phyloP scores from a whole-genome alignment of 2,113 vertebrate species.

The Malaclemys terrapin region DNA sequence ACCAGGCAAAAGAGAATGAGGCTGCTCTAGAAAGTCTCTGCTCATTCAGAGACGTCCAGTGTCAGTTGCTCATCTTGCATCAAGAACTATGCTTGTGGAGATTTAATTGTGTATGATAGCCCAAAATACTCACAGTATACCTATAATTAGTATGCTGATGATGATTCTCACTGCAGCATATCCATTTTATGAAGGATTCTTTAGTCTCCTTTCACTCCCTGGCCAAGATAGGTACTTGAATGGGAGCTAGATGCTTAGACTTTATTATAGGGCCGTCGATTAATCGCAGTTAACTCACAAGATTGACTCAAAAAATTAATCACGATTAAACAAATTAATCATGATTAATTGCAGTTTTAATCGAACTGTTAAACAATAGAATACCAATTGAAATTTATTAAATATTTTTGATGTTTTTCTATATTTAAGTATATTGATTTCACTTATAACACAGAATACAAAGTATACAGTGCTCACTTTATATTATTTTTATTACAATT shows the following conservation, averaged over 20 bases:
- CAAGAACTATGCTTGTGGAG: accelerated
- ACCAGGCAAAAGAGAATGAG: background rate
- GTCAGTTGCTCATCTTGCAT: background rate
- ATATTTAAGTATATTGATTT: too few relatives aligned
- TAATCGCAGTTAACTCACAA: too few relatives aligned
- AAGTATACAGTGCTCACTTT: too few relatives aligned
- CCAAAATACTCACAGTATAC: background rate
- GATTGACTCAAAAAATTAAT: too few relatives aligned
- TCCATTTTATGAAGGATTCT: accelerated
- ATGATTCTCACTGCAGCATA: accelerated
- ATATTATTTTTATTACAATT: too few relatives aligned
- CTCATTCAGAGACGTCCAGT: background rate
- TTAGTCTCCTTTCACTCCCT: accelerated
- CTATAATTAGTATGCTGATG: accelerated
- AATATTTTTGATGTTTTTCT: too few relatives aligned
- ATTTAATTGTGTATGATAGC: accelerated
- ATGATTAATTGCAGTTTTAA: too few relatives aligned
- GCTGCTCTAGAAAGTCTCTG: background rate
- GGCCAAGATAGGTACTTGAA: background rate
- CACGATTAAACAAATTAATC: too few relatives aligned
- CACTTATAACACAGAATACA: too few relatives aligned
- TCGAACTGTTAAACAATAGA: too few relatives aligned
- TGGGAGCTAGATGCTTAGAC: accelerated
- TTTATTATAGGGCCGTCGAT: accelerated
- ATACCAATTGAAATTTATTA: too few relatives aligned